Evolutionary conservation across 2,113 vertebrate genomes (phyloP), one percentile per base, ranked within the genome.

Genomic region (Varanus komodoensis): DNA sequence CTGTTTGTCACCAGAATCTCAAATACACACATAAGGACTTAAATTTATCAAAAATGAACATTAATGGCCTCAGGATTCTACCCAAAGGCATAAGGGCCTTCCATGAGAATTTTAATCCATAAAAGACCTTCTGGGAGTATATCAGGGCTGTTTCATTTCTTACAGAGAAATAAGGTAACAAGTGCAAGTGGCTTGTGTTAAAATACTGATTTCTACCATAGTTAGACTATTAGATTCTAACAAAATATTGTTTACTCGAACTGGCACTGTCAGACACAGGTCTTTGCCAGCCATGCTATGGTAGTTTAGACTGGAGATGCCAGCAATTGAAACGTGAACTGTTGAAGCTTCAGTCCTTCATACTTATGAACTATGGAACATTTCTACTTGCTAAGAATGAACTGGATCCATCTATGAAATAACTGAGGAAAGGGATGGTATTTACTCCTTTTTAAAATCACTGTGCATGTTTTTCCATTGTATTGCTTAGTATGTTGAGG

Each of bases 401-500:
- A 50, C 11, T 2, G 44, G 32, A 44, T 17, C 61, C 27, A 21
- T 7, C 25, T 48, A 48, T 25, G 48, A 84, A 0, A 4, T 0
- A 4, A 23, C 77, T 61, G 11, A 50, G 25, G 57, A 69, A 19
- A 79, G 52, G 34, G 8, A 73, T 82, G 52, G n/a, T n/a, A 8
- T 67, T 0, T n/a, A 7, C 71, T 27, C 50, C 27, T 50, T 85
- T 87, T 1, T 57, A 6, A 86, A 44, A 17, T 8, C 4, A 73
- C 27, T 0, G 19, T 44, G 87, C 0, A 0, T 19, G 23, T 14
- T 80, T 91, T 86, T 84, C 9, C 44, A 27, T 1, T 84, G 87
- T 82, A 34, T 88, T 38, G 0, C 5, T 50, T 0, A 2, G 1
- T 0, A 11, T 48, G 5, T 44, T 38, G 0, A 27, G 54, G 77